phyloP scores from a whole-genome alignment of 2,113 vertebrate genomes.

The Mustela nigripes region DNA sequence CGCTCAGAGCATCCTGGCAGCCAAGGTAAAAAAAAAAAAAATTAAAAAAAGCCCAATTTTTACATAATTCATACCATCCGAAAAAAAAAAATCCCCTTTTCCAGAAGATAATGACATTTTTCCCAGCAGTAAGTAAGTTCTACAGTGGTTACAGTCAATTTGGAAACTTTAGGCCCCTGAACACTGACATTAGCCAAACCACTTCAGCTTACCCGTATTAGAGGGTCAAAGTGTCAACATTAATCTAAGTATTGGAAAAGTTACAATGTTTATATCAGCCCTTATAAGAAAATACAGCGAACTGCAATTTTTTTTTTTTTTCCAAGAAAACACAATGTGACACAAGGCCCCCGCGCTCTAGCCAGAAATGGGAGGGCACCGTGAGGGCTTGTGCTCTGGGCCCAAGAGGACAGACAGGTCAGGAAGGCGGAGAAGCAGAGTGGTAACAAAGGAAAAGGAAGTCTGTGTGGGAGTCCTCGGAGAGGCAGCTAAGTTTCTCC shows the following conservation, averaged over 20 bases:
- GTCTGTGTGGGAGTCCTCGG: neutral
- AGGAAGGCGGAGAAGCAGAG: neutral
- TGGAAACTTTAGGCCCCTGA: constrained; percentile 53
- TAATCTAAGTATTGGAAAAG: constrained; percentile 76
- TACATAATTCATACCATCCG: neutral
- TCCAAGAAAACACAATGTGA: constrained; percentile 77
- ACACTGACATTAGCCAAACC: constrained; percentile 60
- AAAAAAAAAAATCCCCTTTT: constrained; percentile 9
- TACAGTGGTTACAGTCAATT: neutral
- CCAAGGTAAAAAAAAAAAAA: constrained; percentile 1
- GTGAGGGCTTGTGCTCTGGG: neutral
- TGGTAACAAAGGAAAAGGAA: neutral
- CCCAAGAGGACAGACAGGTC: neutral
- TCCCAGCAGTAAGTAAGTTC: neutral
- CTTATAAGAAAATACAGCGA: constrained; percentile 75
- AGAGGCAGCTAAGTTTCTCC: neutral
- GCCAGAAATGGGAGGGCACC: neutral
- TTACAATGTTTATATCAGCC: constrained; percentile 84
- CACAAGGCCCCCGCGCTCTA: neutral
- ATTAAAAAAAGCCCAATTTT: neutral
- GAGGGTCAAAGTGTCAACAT: constrained; percentile 80
- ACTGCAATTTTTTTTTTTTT: constrained; percentile 80
- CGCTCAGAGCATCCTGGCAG: neutral
- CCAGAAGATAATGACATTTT: neutral
- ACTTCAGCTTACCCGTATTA: constrained; percentile 72